Conservation (phyloP, 2,888 invertebrate genomes). For the Eupithecia tripunctaria region DNA sequence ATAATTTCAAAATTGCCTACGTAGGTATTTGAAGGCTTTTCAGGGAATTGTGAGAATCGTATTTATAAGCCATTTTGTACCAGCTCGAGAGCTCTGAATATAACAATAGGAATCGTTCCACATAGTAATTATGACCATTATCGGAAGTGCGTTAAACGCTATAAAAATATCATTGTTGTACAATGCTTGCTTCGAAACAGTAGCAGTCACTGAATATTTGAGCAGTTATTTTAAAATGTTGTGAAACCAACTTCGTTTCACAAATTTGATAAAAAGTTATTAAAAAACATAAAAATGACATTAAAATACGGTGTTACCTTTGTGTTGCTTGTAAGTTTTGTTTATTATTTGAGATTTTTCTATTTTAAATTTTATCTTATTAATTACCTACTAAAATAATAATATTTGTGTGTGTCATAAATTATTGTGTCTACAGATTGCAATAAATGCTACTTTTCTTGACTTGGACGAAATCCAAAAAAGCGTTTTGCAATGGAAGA, state of each 20-base stretch:
- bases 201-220: background rate
- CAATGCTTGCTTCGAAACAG: background rate
- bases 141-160: constrained; percentile 40
- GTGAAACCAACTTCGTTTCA: background rate
- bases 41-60: background rate
- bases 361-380: background rate
- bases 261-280: background rate
- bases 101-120: background rate
- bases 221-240: background rate
- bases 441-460: constrained; percentile 66
- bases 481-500: constrained; percentile 75
- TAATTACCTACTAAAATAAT: background rate
- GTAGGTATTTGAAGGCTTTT: background rate
- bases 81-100: background rate
- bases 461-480: constrained; percentile 74
- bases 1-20: too few species aligned
- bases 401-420: background rate
- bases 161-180: background rate
- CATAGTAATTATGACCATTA: constrained; percentile 9
- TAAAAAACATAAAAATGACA: background rate
- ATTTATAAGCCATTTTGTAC: background rate
- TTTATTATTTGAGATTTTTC: background rate
- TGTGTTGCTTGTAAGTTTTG: constrained; percentile 8
- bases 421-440: constrained; percentile 60
- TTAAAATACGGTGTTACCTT: constrained; percentile 48